Base-by-base conservation (phyloP, 1,140 invertebrate species). In the Zaprionus camerounensis region DNA sequence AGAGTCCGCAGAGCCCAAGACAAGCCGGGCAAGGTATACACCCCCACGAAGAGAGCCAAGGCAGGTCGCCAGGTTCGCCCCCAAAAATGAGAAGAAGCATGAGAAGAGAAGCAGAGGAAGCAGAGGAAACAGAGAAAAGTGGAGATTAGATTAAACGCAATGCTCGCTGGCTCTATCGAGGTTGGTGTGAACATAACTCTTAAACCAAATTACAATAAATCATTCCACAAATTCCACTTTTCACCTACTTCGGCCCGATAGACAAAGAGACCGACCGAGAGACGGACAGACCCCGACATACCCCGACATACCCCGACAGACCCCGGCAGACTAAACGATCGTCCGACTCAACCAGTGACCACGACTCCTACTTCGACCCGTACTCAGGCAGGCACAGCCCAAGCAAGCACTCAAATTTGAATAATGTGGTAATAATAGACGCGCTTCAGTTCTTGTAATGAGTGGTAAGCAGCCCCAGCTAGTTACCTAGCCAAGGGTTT, bases 361-460 rank as follows among this genome's bases (percentile, higher is more conserved):
- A 53, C 31, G 31, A 34, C 31, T 34, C 31, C 31, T 34, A 34
- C 9, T 34, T 34, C 31, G 31, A 34, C 31, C 11, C 31, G 31
- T 11, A 34, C 49, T 49, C n/a, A 24, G 34, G 63, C 63, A 57
- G 41, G 26, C 66, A 63, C 36, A 31, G 57, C 20, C 26, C 44
- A 46, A 24, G 15, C 34, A 67, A n/a, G 46, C 65, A 73, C 65
- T 46, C 68, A 58, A 57, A 75, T 90, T 90, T 90, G 80, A 90
- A 90, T 90, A 90, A 90, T 90, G 85, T 81, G 85, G 70, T 90
- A 90, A 90, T 90, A 90, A 90, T 90, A 90, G 85, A 90, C 80
- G 85, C 85, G 85, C 85, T 90, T 88, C 85, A 90, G 85, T 85
- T 90, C 65, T 55, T 83, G 85, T 85, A 90, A 90, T 90, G 85